These are phyloP conservation scores for Calephelis virginiensis DNA, from an alignment of 1,140 invertebrate species.

Conservation along the genomic window DNA sequence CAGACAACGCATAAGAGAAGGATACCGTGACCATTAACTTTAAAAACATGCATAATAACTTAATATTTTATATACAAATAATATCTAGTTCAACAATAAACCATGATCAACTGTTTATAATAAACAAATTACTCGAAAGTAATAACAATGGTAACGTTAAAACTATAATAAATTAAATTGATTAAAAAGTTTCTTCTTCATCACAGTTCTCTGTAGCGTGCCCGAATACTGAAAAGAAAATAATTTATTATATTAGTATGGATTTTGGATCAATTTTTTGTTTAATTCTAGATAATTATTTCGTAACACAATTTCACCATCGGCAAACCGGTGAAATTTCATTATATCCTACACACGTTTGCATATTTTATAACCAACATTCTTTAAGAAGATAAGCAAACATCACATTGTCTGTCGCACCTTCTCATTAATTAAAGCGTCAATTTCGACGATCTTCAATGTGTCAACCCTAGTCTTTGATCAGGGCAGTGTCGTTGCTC, in stretches of 20 bases:
- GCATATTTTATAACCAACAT: too few relatives aligned
- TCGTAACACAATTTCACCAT: too few relatives aligned
- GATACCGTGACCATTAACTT: conserved; percentile 47
- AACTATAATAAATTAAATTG: conserved; percentile 60
- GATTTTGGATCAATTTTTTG: background rate
- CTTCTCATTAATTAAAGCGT: too few relatives aligned
- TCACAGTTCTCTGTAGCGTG: conserved; percentile 89
- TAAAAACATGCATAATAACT: conserved; percentile 57
- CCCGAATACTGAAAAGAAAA: conserved; percentile 84
- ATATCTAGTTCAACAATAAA: conserved; percentile 52
- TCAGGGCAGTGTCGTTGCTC: too few relatives aligned
- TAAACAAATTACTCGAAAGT: conserved; percentile 68
- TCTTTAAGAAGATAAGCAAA: too few relatives aligned
- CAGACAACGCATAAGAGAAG: conserved; percentile 67
- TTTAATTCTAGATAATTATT: too few relatives aligned
- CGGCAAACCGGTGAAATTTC: too few relatives aligned
- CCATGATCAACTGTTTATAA: conserved; percentile 54
- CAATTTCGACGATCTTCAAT: too few relatives aligned
- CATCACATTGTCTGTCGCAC: too few relatives aligned
- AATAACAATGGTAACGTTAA: conserved; percentile 74
- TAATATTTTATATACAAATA: conserved; percentile 69
- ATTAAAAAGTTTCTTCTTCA: conserved; percentile 88
- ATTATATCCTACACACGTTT: too few relatives aligned
- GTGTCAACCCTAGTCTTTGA: too few relatives aligned
- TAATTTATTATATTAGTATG: conserved; percentile 16